phyloP scores from a whole-genome alignment of 2,797 vertebrate species.

The Pseudotriccus pelzelni region DNA sequence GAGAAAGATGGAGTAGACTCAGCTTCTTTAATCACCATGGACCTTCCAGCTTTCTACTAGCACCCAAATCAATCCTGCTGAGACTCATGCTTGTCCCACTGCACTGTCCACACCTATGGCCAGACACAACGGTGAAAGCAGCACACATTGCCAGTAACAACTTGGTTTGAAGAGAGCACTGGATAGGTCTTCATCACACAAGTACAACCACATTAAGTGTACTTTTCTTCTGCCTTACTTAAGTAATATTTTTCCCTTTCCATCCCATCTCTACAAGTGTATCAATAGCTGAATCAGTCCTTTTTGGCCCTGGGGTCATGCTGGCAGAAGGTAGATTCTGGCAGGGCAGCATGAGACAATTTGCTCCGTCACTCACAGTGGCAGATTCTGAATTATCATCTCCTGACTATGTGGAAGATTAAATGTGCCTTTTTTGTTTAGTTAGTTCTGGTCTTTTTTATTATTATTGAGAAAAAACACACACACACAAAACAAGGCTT shows the following conservation, averaged over 20 bases:
- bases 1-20: background rate
- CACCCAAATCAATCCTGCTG: background rate
- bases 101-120: background rate
- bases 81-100: background rate
- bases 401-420: accelerated
- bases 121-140: background rate
- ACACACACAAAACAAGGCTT: background rate
- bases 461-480: background rate
- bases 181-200: background rate
- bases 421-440: background rate
- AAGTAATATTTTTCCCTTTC: background rate
- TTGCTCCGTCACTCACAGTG: background rate
- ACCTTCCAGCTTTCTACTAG: background rate
- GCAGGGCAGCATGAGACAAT: background rate
- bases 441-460: background rate
- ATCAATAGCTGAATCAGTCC: background rate
- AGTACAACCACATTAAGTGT: background rate
- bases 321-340: background rate
- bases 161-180: background rate
- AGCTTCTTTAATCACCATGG: background rate
- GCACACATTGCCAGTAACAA: background rate
- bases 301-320: background rate
- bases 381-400: background rate
- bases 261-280: background rate
- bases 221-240: background rate